Percentiles rank a stretch among this genome's conserved stretches.
Evolutionary conservation across 2,797 vertebrate species (phyloP).

Genomic region (Tiaroga cobitis): DNA sequence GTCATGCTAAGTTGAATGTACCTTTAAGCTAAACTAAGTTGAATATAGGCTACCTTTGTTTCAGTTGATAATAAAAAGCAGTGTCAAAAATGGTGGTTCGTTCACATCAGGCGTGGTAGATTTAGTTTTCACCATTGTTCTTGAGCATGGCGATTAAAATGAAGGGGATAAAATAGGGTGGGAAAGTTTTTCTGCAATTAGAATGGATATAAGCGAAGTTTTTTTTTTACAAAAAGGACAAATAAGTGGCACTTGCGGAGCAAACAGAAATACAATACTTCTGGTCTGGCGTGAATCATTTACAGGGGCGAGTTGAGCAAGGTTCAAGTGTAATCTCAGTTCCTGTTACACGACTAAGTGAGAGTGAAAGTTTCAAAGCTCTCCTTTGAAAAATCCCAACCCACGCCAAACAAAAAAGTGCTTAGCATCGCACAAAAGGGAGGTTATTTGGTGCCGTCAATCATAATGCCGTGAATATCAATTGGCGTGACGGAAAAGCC

Average conservation of each 20-base stretch:
- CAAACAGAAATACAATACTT: not conserved
- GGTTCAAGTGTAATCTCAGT: slow-evolving; percentile 42
- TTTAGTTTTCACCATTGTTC: not conserved
- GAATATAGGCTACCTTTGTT: not conserved
- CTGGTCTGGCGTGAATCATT: slow-evolving; percentile 35
- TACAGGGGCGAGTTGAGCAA: slow-evolving; percentile 34
- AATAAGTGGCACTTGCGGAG: not conserved
- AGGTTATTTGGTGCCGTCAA: not conserved
- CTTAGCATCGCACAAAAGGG: slow-evolving; percentile 34
- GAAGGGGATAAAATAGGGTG: not conserved
- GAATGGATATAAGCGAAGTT: not conserved
- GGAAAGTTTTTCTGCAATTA: not conserved
- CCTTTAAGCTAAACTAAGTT: not conserved
- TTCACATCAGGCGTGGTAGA: not conserved
- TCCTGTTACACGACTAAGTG: slow-evolving; percentile 6
- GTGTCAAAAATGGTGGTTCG: not conserved
- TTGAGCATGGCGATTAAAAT: not conserved
- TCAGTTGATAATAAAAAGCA: not conserved
- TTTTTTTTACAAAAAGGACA: too few species aligned
- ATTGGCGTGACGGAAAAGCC: not conserved
- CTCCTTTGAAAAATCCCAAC: slow-evolving; percentile 17
- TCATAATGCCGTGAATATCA: not conserved
- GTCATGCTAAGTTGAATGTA: not conserved
- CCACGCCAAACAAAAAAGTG: slow-evolving; percentile 23
- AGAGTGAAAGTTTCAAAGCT: slow-evolving; percentile 29